These are phyloP conservation scores for Porphyrio hochstetteri DNA, from an alignment of 2,113 vertebrate species.

Conservation along the genomic window DNA sequence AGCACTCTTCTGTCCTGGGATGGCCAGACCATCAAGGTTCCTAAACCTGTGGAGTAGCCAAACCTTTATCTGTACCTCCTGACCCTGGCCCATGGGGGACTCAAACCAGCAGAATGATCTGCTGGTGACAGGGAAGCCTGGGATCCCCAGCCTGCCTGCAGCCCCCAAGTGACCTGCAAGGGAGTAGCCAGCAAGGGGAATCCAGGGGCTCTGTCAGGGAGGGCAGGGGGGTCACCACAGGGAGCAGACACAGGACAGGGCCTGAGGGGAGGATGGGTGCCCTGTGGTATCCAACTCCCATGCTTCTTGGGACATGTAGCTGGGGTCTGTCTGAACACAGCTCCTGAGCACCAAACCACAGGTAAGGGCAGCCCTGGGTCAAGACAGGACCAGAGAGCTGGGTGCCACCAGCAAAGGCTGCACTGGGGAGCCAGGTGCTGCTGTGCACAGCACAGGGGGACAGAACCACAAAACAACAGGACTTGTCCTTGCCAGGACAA, in stretches of 20 bases:
- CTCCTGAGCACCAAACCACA: neutral
- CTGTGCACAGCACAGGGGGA: accelerated
- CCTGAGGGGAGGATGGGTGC: neutral
- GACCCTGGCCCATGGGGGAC: neutral
- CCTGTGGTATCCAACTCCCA: neutral
- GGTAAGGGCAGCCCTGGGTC: neutral
- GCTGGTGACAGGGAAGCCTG: neutral
- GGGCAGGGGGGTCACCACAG: accelerated
- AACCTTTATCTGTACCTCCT: neutral
- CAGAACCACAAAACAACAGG: too few relatives aligned
- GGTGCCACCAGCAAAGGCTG: neutral
- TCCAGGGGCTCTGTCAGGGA: neutral
- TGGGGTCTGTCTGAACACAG: neutral
- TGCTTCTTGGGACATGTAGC: neutral
- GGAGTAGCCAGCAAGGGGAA: neutral
- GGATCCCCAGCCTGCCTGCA: neutral
- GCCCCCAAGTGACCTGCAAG: accelerated
- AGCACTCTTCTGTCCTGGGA: neutral
- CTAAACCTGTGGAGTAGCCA: neutral
- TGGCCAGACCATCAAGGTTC: neutral
- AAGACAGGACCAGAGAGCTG: accelerated
- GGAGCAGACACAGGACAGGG: neutral
- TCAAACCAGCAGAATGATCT: neutral
- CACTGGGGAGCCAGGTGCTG: neutral
- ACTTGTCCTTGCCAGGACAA: too few relatives aligned